Conservation (phyloP, 92 coral and sea anemone species). For the Umimayanthus chanpuru region DNA sequence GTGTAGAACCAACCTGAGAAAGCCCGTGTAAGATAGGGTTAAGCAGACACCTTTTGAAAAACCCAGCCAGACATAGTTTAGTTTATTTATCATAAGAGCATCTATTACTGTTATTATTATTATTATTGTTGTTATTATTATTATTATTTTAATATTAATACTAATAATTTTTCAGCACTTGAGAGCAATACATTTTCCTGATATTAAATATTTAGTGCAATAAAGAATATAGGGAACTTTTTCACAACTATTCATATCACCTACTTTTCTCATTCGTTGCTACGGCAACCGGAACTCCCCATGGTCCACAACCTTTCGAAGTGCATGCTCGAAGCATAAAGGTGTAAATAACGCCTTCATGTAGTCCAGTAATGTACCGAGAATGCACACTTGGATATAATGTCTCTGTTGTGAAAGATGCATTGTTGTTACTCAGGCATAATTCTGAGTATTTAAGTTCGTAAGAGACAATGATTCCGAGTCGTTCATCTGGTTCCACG, state of each 20-base stretch:
- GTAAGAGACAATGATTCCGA: not conserved
- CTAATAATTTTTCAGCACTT: too few relatives aligned
- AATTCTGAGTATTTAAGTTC: not conserved
- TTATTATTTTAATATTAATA: too few relatives aligned
- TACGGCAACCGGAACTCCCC: not conserved
- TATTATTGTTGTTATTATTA: too few relatives aligned
- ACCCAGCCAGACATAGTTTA: too few relatives aligned
- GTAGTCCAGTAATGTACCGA: not conserved
- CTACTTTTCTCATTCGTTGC: not conserved
- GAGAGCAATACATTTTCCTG: too few relatives aligned
- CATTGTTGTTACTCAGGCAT: not conserved
- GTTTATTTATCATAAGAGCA: too few relatives aligned
- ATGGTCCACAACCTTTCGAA: not conserved
- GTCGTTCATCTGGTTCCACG: conserved; percentile 2
- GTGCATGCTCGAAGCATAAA: not conserved
- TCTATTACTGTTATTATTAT: too few relatives aligned
- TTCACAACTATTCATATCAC: not conserved
- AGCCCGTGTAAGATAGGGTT: too few relatives aligned
- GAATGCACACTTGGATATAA: not conserved
- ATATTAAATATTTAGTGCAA: not conserved
- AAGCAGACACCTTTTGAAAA: too few relatives aligned
- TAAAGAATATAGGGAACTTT: too few relatives aligned
- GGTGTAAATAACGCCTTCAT: not conserved
- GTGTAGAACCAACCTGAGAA: too few relatives aligned
- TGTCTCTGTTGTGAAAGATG: not conserved